Conservation (phyloP, 2,888 invertebrate genomes). For the Endotricha flammealis region DNA sequence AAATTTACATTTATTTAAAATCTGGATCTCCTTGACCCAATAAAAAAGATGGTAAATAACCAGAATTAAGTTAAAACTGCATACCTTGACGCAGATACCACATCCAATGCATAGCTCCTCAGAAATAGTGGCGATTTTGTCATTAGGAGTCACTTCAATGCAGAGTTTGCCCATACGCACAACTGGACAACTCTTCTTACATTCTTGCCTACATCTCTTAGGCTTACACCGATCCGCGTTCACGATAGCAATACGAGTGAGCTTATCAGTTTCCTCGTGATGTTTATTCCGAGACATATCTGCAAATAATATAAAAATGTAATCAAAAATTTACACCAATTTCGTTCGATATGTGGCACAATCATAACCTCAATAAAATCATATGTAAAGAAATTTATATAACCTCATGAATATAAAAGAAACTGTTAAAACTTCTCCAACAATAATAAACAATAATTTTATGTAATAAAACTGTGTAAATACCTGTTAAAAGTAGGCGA, state of each 20-base stretch:
- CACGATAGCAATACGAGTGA: conserved; percentile 98
- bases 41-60: too few species aligned
- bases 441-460: conserved; percentile 12
- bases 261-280: conserved; percentile 91
- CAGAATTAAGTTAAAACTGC: not conserved
- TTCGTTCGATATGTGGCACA: conserved; percentile 58
- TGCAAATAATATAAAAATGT: conserved; percentile 33
- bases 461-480: conserved; percentile 21
- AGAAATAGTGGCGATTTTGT: conserved; percentile 97
- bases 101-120: conserved; percentile 99
- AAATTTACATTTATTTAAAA: too few species aligned
- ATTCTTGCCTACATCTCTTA: conserved; percentile 98
- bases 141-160: conserved; percentile 97
- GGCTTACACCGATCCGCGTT: conserved; percentile 99
- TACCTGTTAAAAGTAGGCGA: conserved; percentile 66
- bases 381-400: conserved; percentile 26
- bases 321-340: conserved; percentile 27
- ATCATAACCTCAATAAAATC: conserved; percentile 60
- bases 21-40: too few species aligned
- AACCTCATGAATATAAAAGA: conserved; percentile 13
- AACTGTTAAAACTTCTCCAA: conserved; percentile 14
- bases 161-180: conserved; percentile 99
- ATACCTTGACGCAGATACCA: conserved; percentile 99
- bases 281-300: conserved; percentile 80
- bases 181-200: conserved; percentile 99